Base-by-base conservation (phyloP, 2,888 invertebrate species). In the Odontomyia ornata region DNA sequence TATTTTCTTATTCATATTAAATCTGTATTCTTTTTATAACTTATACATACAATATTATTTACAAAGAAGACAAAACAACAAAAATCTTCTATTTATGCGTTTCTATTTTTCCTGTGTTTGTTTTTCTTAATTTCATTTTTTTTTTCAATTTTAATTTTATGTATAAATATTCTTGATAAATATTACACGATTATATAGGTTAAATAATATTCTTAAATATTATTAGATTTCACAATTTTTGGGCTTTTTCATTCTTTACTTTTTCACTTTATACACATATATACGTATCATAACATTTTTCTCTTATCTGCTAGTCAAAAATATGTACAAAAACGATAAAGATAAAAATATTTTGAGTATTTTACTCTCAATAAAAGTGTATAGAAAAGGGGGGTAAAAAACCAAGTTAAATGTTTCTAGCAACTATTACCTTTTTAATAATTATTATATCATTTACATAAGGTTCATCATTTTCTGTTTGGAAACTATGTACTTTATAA, bases 341-440 rank as follows among this genome's bases (percentile, higher is more conserved):
- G 28, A 64, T 64, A 64, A 64, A 64, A 64, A 67, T 30, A 47
- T 43, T 47, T 69, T 47, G 67, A 67, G 46, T 69, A 69, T 69
- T 25, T 69, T 47, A 69, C 69, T 69, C 69, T 43, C 25, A 65
- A 23, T 65, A 69, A 69, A 18, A 47, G 25, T 30, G 47, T 47
- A 69, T 69, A 69, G 69, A 69, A 69, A 69, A 69, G 47, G 69
- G n/a, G 69, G 69, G 69, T 69, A 69, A 69, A 69, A 69, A 69
- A 69, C 30, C 69, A 69, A 69, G 60, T 60, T 60, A 60, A 13
- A 25, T 69, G 69, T 25, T 47, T 4, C 69, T 69, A 69, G n/a
- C 27, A 69, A 46, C 69, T 57, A 57, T 57, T 57, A 30, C 56
- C 11, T 72, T 57, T 11, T 62, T 13, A n/a, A 27, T 30, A 46